A percentile compares a stretch with the other conserved stretches of the same genome.
Evolutionary conservation across 2,113 vertebrate genomes (phyloP).

Genomic region (Henicopernis longicauda): DNA sequence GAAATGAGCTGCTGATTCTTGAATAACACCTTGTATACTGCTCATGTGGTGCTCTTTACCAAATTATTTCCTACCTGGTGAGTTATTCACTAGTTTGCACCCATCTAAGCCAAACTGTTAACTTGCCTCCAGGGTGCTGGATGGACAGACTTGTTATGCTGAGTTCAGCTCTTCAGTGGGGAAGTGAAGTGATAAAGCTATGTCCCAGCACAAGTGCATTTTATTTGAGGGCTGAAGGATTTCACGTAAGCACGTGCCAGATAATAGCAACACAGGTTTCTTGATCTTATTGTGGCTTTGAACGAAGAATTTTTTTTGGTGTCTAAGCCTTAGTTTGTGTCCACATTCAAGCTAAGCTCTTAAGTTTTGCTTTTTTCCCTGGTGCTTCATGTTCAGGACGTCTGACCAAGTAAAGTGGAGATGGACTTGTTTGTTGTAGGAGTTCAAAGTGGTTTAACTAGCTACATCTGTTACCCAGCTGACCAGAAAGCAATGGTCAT

Average conservation of each 20-base stretch:
- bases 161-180: neutral
- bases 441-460: conserved; percentile 42
- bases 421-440: conserved; percentile 31
- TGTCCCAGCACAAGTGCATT: neutral
- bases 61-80: neutral
- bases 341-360: neutral
- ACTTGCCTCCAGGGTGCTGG: neutral
- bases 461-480: conserved; percentile 49
- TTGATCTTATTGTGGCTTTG: neutral
- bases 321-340: neutral
- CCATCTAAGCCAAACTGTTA: neutral
- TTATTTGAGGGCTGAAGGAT: neutral
- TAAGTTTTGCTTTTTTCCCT: neutral
- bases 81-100: neutral
- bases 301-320: neutral
- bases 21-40: neutral
- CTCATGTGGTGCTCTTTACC: neutral
- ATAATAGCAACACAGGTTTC: neutral
- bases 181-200: neutral
- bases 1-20: neutral
- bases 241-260: accelerated
- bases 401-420: conserved; percentile 5
- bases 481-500: neutral
- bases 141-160: neutral
- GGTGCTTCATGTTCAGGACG: neutral